These are phyloP conservation scores for Zhuqinia jingwanae DNA, from an alignment of 2,888 invertebrate species.

Conservation along the genomic window DNA sequence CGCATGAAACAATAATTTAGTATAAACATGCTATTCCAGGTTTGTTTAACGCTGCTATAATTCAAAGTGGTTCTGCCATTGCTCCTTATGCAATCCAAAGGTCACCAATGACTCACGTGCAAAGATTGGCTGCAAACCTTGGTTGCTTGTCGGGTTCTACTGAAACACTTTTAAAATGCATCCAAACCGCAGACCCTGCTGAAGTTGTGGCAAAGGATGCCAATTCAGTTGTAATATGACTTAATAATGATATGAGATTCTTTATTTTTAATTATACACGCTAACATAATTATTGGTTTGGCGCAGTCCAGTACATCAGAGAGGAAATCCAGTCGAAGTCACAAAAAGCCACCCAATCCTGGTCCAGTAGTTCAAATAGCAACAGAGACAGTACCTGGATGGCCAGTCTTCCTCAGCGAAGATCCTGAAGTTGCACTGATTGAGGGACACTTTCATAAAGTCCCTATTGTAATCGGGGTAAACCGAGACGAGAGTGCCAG, in stretches of 20 bases:
- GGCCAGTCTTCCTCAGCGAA: constrained; percentile 73
- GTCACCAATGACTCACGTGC: constrained; percentile 73
- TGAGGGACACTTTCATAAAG: constrained; percentile 73
- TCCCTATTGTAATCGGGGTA: constrained; percentile 74
- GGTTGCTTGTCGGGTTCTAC: constrained; percentile 74
- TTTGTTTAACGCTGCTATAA: constrained; percentile 74
- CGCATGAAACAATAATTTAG: no score
- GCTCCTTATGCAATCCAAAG: constrained; percentile 76
- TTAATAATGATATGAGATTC: not conserved
- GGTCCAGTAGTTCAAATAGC: constrained; percentile 77
- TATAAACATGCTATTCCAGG: constrained; percentile 44
- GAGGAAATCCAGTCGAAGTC: constrained; percentile 71
- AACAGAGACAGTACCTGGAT: constrained; percentile 52
- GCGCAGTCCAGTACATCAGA: constrained; percentile 64
- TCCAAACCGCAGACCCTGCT: constrained; percentile 70
- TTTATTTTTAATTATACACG: no score
- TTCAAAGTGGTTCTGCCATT: constrained; percentile 74
- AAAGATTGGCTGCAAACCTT: constrained; percentile 72
- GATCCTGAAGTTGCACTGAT: constrained; percentile 68
- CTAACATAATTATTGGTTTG: no score
- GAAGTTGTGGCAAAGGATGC: constrained; percentile 75
- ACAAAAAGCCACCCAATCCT: constrained; percentile 76
- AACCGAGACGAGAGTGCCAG: constrained; percentile 74
- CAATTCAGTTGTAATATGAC: constrained; percentile 52
- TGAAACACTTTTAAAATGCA: constrained; percentile 72